phyloP scores from a whole-genome alignment of 2,113 vertebrate genomes.

The Regulus satrapa region DNA sequence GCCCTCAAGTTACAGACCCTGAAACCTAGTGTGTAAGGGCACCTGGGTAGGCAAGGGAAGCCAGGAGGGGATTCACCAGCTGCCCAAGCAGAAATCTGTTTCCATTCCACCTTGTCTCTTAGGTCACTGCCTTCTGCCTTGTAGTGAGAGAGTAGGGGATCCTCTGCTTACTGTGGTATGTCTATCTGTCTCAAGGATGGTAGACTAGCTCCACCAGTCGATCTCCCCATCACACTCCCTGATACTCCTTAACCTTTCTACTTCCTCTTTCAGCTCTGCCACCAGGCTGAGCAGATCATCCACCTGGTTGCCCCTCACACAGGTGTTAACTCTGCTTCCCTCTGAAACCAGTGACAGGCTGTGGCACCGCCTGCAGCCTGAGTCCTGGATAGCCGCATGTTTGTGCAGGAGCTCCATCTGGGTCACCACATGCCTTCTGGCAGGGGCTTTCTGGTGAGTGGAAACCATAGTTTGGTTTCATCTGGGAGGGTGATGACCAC shows the following conservation, averaged over 20 bases:
- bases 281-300: not conserved
- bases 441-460: not conserved
- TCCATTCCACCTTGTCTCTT: not conserved
- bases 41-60: not conserved
- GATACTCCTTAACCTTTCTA: not conserved
- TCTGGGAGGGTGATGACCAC: not conserved
- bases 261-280: not conserved
- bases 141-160: not conserved
- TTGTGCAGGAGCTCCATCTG: not conserved
- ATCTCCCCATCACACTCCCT: not conserved
- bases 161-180: not conserved
- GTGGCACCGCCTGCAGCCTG: not conserved
- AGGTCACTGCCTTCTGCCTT: not conserved
- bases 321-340: not conserved
- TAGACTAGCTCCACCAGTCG: not conserved
- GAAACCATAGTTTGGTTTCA: not conserved
- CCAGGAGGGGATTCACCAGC: not conserved
- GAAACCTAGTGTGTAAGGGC: not conserved
- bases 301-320: not conserved
- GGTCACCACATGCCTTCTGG: not conserved
- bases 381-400: not conserved
- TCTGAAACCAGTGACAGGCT: not conserved
- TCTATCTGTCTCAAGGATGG: not conserved
- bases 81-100: not conserved
- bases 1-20: not conserved